A percentile compares a stretch with the other conserved stretches of the same genome.
Conservation (phyloP, 2,797 vertebrate species). For the Huso huso region DNA sequence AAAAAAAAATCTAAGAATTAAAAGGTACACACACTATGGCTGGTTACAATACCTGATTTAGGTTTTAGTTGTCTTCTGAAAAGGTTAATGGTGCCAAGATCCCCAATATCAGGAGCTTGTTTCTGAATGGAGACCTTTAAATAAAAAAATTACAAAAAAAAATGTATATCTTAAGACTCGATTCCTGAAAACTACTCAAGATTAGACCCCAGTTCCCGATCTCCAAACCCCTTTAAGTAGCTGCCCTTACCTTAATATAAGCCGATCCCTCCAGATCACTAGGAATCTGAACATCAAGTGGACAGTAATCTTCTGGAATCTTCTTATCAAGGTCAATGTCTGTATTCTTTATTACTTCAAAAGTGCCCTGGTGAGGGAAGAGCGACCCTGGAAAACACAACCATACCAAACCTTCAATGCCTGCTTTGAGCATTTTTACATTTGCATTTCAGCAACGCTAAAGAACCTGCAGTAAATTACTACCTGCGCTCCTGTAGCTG, state of each 20-base stretch:
- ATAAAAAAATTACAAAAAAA: background rate
- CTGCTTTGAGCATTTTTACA: background rate
- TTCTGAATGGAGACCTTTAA: slow-evolving; percentile 94
- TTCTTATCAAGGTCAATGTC: slow-evolving; percentile 96
- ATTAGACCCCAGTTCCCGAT: no score
- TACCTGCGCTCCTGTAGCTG: slow-evolving; percentile 94
- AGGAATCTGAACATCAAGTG: slow-evolving; percentile 89
- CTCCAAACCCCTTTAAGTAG: background rate
- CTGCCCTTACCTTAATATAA: slow-evolving; percentile 78
- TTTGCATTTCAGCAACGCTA: background rate
- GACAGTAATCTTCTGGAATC: slow-evolving; percentile 92
- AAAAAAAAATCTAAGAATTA: background rate
- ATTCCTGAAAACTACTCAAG: no score
- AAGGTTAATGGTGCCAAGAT: slow-evolving; percentile 86
- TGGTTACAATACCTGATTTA: slow-evolving; percentile 60
- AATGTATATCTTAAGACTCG: background rate
- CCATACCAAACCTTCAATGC: background rate
- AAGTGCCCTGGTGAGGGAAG: slow-evolving; percentile 92
- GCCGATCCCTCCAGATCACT: slow-evolving; percentile 94
- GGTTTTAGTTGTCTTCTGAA: slow-evolving; percentile 81
- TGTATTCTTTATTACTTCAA: slow-evolving; percentile 98
- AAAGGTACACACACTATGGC: background rate
- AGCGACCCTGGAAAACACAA: slow-evolving; percentile 69
- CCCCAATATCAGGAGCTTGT: slow-evolving; percentile 91
- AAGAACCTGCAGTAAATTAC: background rate